These are phyloP conservation scores for Cheirogaleus medius DNA, from an alignment of 2,113 vertebrate genomes.

Conservation along the genomic window DNA sequence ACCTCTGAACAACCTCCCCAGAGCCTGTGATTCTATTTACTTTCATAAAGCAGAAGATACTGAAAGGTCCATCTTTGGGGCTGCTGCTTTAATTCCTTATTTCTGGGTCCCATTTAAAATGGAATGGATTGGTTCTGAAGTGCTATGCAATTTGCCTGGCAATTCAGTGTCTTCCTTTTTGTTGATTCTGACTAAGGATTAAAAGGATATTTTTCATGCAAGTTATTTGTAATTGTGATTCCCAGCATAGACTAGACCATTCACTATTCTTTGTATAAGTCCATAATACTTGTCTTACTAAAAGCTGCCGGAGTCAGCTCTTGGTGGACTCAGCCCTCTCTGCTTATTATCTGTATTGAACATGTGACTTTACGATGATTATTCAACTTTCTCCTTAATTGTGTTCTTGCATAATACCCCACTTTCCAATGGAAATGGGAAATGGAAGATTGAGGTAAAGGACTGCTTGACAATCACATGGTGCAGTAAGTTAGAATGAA, in stretches of 20 bases:
- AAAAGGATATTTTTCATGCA: not conserved
- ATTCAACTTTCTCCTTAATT: not conserved
- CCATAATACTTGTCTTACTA: not conserved
- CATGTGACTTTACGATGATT: not conserved
- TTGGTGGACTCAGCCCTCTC: not conserved
- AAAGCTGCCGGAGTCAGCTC: not conserved
- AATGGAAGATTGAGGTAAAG: not conserved
- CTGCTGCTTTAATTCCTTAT: constrained; percentile 6
- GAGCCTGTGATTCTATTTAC: not conserved
- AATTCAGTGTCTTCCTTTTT: not conserved
- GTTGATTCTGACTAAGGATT: constrained; percentile 20
- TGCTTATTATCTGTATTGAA: not conserved
- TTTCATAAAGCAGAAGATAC: not conserved
- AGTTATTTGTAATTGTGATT: not conserved
- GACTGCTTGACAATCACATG: not conserved
- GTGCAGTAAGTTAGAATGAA: not conserved
- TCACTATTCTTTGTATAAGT: not conserved
- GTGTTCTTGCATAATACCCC: not conserved
- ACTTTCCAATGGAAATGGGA: not conserved
- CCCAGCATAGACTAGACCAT: not conserved
- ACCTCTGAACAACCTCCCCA: not conserved
- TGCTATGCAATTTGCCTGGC: not conserved
- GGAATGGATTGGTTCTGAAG: not conserved
- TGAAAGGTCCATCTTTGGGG: not conserved
- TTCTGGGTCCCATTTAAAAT: constrained; percentile 11